phyloP scores from a whole-genome alignment of 2,888 invertebrate species.

The Habrosyne pyritoides region DNA sequence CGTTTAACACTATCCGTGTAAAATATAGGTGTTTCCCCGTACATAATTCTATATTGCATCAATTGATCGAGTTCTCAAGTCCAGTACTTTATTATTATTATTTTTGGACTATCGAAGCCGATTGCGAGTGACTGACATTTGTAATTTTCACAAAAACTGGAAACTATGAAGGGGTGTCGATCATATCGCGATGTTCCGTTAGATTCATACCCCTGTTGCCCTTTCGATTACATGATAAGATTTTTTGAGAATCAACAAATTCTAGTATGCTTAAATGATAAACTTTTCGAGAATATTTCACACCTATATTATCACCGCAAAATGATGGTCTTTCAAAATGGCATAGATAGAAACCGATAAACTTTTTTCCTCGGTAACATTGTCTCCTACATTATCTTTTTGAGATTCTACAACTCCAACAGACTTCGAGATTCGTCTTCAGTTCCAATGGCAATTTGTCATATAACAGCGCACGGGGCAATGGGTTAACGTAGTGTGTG shows the following conservation, averaged over 20 bases:
- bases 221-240: not conserved
- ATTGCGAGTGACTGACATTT: not conserved
- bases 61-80: not conserved
- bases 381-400: too few species aligned
- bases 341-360: too few species aligned
- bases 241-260: too few species aligned
- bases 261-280: too few species aligned
- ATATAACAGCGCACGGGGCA: not conserved
- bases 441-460: too few species aligned
- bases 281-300: too few species aligned
- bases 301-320: too few species aligned
- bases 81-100: not conserved
- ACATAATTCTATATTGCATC: not conserved
- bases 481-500: not conserved
- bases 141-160: not conserved
- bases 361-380: too few species aligned
- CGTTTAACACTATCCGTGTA: slow-evolving; percentile 8
- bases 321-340: too few species aligned
- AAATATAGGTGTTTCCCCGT: not conserved
- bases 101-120: not conserved
- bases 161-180: not conserved
- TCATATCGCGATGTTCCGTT: not conserved
- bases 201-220: not conserved
- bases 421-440: too few species aligned
- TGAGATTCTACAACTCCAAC: too few species aligned